A percentile compares a stretch with the other conserved stretches of the same genome.
Conservation (phyloP, 1,140 invertebrate genomes). For the Penaeus chinensis region DNA sequence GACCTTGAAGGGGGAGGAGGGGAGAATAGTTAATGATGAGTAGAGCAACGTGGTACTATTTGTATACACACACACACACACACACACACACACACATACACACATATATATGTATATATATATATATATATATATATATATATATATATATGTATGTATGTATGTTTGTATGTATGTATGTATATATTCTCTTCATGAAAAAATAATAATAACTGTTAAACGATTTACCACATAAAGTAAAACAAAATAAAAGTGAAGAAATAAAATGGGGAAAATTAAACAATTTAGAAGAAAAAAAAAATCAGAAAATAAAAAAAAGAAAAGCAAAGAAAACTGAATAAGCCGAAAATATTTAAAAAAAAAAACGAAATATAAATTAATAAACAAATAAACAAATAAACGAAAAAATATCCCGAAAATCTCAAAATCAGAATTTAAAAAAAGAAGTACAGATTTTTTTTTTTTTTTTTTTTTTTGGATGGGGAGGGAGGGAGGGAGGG, state of each 20-base stretch:
- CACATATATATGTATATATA: background rate
- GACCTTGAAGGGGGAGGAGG: conserved; percentile 12
- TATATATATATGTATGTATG: background rate
- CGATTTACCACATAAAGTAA: background rate
- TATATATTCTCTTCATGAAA: background rate
- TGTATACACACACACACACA: background rate
- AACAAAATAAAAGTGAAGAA: background rate
- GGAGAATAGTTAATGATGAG: background rate
- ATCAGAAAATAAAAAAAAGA: too few species aligned
- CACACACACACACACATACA: background rate
- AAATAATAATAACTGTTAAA: too few species aligned
- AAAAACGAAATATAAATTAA: too few species aligned
- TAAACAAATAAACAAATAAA: background rate
- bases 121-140: background rate
- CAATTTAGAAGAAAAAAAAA: too few species aligned
- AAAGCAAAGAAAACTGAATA: too few species aligned
- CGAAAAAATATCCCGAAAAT: background rate
- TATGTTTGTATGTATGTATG: background rate
- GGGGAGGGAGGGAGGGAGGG: too few species aligned
- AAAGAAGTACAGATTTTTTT: too few species aligned
- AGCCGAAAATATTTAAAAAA: too few species aligned
- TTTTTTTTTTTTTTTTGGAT: too few species aligned
- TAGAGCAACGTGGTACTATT: background rate
- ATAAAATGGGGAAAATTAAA: too few species aligned
- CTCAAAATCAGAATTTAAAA: too few species aligned